A percentile compares a stretch with the other conserved stretches of the same genome.
phyloP scores from a whole-genome alignment of 2,888 invertebrate genomes.

The Stenodera caucasica region DNA sequence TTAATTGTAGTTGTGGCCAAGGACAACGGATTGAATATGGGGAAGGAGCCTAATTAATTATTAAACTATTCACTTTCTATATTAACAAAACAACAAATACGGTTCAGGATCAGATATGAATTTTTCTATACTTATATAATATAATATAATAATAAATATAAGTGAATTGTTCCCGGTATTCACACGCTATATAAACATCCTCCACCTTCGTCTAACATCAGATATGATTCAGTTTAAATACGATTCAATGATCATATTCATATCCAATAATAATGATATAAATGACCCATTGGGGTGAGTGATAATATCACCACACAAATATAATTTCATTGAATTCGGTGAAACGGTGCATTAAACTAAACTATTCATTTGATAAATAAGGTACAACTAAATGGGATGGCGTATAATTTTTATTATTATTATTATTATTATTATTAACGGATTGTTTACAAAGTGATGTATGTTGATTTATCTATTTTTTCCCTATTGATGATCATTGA shows the following conservation, averaged over 20 bases:
- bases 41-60: too few species aligned
- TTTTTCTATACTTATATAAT: too few species aligned
- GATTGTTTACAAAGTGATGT: constrained; percentile 20
- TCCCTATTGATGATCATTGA: neutral
- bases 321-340: constrained; percentile 15
- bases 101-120: neutral
- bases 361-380: constrained; percentile 1
- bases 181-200: constrained; percentile 32
- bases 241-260: constrained; percentile 41
- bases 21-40: neutral
- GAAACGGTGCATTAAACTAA: constrained; percentile 7
- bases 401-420: neutral
- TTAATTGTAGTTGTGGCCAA: neutral
- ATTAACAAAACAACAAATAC: neutral
- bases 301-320: constrained; percentile 38
- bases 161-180: constrained; percentile 15
- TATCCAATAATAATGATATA: constrained; percentile 38
- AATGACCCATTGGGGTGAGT: constrained; percentile 34
- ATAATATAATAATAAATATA: neutral
- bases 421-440: constrained; percentile 18
- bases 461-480: constrained; percentile 13
- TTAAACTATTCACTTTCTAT: too few species aligned
- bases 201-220: constrained; percentile 39
- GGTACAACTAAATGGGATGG: neutral
- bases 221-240: constrained; percentile 39